A percentile compares a stretch with the other conserved stretches of the same genome.
Conservation (phyloP, 2,113 vertebrate genomes). For the Anarrhichthys ocellatus region DNA sequence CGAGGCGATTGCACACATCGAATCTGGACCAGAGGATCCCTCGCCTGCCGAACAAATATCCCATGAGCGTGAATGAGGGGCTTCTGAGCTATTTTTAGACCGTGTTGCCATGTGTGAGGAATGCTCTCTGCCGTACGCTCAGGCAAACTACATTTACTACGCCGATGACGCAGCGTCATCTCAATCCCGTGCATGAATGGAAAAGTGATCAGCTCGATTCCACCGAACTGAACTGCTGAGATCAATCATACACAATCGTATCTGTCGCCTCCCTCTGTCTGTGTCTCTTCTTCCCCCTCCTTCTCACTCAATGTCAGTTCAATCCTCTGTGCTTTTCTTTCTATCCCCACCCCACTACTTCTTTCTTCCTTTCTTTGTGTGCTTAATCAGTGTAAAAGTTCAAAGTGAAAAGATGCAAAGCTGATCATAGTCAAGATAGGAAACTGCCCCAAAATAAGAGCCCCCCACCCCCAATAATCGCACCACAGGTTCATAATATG, state of each 20-base stretch:
- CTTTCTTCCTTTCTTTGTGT: too few species aligned
- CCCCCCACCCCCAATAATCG: too few species aligned
- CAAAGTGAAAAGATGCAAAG: too few species aligned
- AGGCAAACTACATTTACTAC: conserved; percentile 39
- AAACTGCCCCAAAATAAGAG: too few species aligned
- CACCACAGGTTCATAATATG: too few species aligned
- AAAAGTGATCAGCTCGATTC: conserved; percentile 29
- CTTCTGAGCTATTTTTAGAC: conserved; percentile 72
- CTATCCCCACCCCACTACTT: too few species aligned
- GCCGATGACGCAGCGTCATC: conserved; percentile 21
- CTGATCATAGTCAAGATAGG: too few species aligned
- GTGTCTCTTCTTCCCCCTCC: background rate
- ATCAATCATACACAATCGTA: background rate
- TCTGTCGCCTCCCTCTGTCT: background rate
- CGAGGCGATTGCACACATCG: background rate
- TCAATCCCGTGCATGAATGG: conserved; percentile 46
- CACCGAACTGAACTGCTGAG: conserved; percentile 19
- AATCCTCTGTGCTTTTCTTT: too few species aligned
- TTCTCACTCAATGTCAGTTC: background rate
- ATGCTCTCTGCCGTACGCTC: conserved; percentile 30
- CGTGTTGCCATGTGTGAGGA: conserved; percentile 74
- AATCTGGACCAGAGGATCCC: conserved; percentile 33
- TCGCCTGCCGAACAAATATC: conserved; percentile 27
- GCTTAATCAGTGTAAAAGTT: too few species aligned
- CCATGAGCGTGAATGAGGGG: conserved; percentile 35